A percentile compares a stretch with the other conserved stretches of the same genome.
phyloP scores from a whole-genome alignment of 2,797 vertebrate genomes.

The Enteromius fasciolatus region DNA sequence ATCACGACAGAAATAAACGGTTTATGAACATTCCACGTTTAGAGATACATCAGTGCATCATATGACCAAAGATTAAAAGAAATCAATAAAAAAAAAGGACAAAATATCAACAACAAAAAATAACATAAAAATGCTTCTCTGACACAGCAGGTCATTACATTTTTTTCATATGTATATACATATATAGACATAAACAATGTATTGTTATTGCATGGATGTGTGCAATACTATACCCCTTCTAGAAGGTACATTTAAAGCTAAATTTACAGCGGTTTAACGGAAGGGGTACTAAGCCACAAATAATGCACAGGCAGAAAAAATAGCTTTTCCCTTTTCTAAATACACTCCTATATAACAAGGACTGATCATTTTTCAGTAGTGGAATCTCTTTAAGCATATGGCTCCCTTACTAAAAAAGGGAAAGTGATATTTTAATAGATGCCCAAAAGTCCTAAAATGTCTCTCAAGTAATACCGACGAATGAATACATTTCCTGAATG shows the following conservation, averaged over 20 bases:
- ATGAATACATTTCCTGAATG: conserved; percentile 28
- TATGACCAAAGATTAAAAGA: conserved; percentile 49
- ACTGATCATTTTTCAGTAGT: conserved; percentile 8
- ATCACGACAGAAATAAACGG: conserved; percentile 30
- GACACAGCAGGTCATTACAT: conserved; percentile 75
- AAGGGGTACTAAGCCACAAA: conserved; percentile 8
- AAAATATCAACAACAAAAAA: conserved; percentile 21
- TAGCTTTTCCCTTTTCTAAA: background rate
- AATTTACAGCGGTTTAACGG: conserved; percentile 32
- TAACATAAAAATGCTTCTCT: conserved; percentile 71
- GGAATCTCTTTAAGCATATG: conserved; percentile 37
- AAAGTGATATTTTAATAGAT: conserved; percentile 64
- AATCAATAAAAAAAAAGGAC: conserved; percentile 55
- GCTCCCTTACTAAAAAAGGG: conserved; percentile 62
- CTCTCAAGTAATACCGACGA: conserved; percentile 68
- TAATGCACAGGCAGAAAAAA: conserved; percentile 50
- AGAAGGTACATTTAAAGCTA: conserved; percentile 39
- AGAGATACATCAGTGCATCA: conserved; percentile 51
- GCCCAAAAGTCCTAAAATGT: conserved; percentile 79
- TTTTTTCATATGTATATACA: conserved; percentile 49
- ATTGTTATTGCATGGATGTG: conserved; percentile 13
- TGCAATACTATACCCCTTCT: conserved; percentile 21
- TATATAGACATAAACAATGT: conserved; percentile 44
- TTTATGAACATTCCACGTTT: conserved; percentile 21
- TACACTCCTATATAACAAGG: background rate